Conservation (phyloP, 2,888 invertebrate genomes). For the Caenorhabditis afra region DNA sequence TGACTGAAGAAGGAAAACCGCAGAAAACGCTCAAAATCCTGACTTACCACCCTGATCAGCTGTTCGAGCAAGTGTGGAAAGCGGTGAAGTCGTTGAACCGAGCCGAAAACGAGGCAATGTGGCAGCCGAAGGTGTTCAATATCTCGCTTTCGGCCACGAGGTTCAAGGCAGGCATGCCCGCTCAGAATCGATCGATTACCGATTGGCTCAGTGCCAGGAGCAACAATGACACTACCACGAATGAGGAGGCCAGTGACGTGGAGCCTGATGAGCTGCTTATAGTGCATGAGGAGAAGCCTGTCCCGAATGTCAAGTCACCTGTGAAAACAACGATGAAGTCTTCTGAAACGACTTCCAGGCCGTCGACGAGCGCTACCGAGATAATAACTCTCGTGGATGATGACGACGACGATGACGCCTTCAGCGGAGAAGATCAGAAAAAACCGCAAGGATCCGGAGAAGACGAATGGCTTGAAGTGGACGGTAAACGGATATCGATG, state of each 20-base stretch:
- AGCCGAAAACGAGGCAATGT: constrained; percentile 19
- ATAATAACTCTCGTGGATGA: constrained; percentile 23
- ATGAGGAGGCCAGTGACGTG: neutral
- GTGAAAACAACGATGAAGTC: too few species aligned
- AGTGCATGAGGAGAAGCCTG: constrained; percentile 17
- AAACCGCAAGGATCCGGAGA: neutral
- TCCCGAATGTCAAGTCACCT: neutral
- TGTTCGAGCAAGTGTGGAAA: constrained; percentile 55
- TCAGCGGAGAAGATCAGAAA: constrained; percentile 17
- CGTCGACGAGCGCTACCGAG: constrained; percentile 12
- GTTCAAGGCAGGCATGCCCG: constrained; percentile 62
- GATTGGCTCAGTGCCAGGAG: constrained; percentile 48
- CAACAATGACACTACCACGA: constrained; percentile 10
- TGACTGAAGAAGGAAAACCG: constrained; percentile 40
- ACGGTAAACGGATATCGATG: constrained; percentile 18
- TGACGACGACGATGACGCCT: neutral
- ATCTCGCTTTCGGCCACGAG: constrained; percentile 58
- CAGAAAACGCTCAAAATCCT: constrained; percentile 63
- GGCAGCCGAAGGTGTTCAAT: constrained; percentile 63
- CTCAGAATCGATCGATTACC: constrained; percentile 38
- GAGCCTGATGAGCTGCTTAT: constrained; percentile 18
- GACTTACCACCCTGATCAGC: constrained; percentile 52
- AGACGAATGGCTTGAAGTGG: constrained; percentile 30
- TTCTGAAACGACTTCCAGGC: constrained; percentile 1
- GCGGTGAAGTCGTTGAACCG: constrained; percentile 44